Evolutionary conservation across 2,113 vertebrate genomes (phyloP).

Genomic region (Anser brachyrhynchus): DNA sequence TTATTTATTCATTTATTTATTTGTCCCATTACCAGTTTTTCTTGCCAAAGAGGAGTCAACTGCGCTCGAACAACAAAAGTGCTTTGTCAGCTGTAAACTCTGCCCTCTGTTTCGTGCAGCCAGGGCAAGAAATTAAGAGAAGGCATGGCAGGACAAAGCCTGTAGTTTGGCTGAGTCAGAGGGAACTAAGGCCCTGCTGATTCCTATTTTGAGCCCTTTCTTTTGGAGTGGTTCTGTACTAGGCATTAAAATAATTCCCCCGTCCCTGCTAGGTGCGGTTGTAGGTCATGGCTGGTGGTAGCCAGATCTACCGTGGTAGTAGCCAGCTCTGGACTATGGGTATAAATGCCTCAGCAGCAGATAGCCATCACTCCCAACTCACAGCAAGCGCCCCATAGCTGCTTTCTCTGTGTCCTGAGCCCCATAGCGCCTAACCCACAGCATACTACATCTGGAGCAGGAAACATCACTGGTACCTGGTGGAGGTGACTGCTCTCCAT

Average conservation of each 20-base stretch:
- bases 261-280: neutral
- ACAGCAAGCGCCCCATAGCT: neutral
- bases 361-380: neutral
- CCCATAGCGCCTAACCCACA: rapidly evolving
- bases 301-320: neutral
- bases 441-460: neutral
- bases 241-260: neutral
- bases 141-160: neutral
- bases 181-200: neutral
- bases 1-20: no score
- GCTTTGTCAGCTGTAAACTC: neutral
- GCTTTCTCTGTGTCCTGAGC: neutral
- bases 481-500: neutral
- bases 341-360: neutral
- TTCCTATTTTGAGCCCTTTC: constrained; percentile 36
- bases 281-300: neutral
- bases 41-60: neutral
- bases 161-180: constrained; percentile 1
- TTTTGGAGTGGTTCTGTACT: neutral
- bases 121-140: neutral
- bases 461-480: neutral
- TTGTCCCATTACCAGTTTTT: neutral
- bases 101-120: neutral
- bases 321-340: neutral
- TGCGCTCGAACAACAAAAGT: neutral